A percentile compares a stretch with the other conserved stretches of the same genome.
These are phyloP conservation scores for Drosophila affinis DNA, from an alignment of 2,888 invertebrate species.

Conservation along the genomic window DNA sequence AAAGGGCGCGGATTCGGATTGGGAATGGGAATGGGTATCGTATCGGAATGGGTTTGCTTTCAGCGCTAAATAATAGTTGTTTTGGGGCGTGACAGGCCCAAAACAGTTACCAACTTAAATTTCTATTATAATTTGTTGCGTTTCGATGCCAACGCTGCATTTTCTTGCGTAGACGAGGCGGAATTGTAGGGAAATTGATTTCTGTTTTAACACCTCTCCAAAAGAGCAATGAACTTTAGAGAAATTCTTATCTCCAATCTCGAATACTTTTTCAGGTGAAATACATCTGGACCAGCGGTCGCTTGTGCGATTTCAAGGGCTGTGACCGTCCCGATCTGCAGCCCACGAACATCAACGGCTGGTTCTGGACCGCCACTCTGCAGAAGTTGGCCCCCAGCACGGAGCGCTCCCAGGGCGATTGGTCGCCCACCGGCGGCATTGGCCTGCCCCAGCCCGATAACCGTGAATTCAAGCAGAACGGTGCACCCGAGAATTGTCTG, in stretches of 20 bases:
- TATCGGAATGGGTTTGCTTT: conserved; percentile 60
- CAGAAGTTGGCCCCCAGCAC: conserved; percentile 93
- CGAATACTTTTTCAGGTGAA: conserved; percentile 86
- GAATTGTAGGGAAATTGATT: conserved; percentile 15
- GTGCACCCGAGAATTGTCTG: conserved; percentile 93
- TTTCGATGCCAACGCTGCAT: conserved; percentile 69
- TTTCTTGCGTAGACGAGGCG: conserved; percentile 52
- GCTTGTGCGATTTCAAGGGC: conserved; percentile 95
- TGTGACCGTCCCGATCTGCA: conserved; percentile 93
- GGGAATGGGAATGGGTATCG: conserved; percentile 19
- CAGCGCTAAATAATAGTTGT: conserved; percentile 53
- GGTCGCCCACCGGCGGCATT: conserved; percentile 94
- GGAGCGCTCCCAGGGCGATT: conserved; percentile 92
- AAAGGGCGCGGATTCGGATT: conserved; percentile 57
- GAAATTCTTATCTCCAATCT: neutral
- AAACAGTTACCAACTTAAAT: conserved; percentile 36
- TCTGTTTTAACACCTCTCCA: conserved; percentile 6
- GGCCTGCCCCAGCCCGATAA: conserved; percentile 95
- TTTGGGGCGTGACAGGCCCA: conserved; percentile 53
- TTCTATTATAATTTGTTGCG: conserved; percentile 52
- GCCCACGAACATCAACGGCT: conserved; percentile 92
- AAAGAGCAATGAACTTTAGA: conserved; percentile 60
- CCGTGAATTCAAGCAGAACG: conserved; percentile 91
- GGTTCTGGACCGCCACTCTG: conserved; percentile 96
- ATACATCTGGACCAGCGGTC: conserved; percentile 96